Conservation (phyloP, 2,113 vertebrate genomes). For the Noturus placidus region DNA sequence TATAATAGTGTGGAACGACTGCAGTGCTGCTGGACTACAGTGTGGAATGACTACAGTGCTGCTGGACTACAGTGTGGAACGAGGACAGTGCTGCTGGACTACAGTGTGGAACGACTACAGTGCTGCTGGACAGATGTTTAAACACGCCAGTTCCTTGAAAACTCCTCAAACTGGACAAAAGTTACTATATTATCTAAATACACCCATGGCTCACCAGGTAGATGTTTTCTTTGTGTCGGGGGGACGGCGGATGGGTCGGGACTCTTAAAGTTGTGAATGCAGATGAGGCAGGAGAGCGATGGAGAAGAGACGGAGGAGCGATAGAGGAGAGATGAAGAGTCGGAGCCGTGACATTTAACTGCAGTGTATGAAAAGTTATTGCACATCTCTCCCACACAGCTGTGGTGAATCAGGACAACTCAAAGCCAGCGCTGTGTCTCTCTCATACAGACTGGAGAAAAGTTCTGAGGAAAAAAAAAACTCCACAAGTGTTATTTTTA, state of each 20-base stretch:
- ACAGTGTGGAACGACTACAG: not conserved
- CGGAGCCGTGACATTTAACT: slow-evolving; percentile 29
- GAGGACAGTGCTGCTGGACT: not conserved
- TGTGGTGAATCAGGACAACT: slow-evolving; percentile 13
- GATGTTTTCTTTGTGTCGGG: not conserved
- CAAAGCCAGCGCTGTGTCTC: not conserved
- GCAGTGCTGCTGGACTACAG: too few species aligned
- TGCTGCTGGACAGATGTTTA: not conserved
- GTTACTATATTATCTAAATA: not conserved
- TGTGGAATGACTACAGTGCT: too few species aligned
- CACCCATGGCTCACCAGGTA: not conserved
- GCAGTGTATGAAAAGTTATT: slow-evolving; percentile 29
- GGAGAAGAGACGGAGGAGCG: slow-evolving; percentile 6
- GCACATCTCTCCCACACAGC: slow-evolving; percentile 2
- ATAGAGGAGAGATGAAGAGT: not conserved
- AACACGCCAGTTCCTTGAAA: not conserved
- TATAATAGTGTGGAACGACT: too few species aligned
- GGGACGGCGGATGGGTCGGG: too few species aligned
- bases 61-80: too few species aligned
- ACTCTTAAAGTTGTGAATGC: not conserved
- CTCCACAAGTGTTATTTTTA: not conserved
- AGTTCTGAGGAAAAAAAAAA: not conserved
- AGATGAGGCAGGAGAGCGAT: not conserved
- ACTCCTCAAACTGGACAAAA: not conserved
- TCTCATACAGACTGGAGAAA: not conserved